Evolutionary conservation across 2,113 vertebrate genomes (phyloP), one percentile per base, ranked within the genome.

Genomic region (Macroglossus sobrinus): DNA sequence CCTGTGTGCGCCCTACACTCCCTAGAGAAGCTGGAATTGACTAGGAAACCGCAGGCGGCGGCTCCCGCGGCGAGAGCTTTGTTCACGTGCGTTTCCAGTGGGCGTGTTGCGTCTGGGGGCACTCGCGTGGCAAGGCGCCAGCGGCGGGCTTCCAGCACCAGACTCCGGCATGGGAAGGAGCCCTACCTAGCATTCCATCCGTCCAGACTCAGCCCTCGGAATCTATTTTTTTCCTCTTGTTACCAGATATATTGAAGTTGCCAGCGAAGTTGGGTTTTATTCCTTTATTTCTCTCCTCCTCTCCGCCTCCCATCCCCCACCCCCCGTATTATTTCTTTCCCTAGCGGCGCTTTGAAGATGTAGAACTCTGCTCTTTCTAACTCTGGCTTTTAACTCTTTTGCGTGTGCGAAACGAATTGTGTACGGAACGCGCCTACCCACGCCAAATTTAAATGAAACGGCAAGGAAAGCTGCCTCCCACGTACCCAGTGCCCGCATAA

Each of bases 1-100:
- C 96, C 98, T 98, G 96, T 97, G 91, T 45, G 95, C 86, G 75
- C 97, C 82, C 66, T 28, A 0, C 45, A 16, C 93, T 95, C 94
- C 35, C 30, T 0, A 13, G 87, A 91, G 95, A 69, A 87, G 80
- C 87, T 33, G 43, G 40, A 72, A 85, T 16, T 28, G 2, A 55
- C 82, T 0, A 5, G 69, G 75, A 97, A 97, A 90, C 94, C 78
- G 8, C 97, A 1, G 92, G 14, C 53, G 13, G 91, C 85, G 88
- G 84, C 90, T 95, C 24, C 80, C 7, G 7, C 19, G 95, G 80
- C 57, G 0, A 35, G 89, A 55, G 95, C 97, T 96, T 63, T 88
- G 97, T 93, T 94, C 97, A 91, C 89, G 93, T 94, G 97, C 91
- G 57, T 75, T 50, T 86, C 28, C 88, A 66, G 94, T 35, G 96